A percentile compares a stretch with the other conserved stretches of the same genome.
phyloP scores from a whole-genome alignment of 2,797 vertebrate species.

The Lacerta bilineata region DNA sequence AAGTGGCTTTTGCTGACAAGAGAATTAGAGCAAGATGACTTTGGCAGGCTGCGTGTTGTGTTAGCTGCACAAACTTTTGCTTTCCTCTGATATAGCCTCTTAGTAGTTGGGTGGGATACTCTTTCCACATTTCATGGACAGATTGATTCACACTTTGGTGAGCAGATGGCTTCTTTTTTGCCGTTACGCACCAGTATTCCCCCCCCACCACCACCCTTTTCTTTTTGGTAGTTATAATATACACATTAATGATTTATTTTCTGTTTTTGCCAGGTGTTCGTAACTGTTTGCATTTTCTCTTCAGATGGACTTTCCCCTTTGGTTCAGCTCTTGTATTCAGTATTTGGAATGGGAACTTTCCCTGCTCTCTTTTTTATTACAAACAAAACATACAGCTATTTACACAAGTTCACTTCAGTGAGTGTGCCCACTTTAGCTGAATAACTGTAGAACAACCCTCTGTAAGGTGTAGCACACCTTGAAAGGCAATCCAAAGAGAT shows the following conservation, averaged over 20 bases:
- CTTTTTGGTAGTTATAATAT: constrained; percentile 18
- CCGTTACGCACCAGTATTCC: not conserved
- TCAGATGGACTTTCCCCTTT: not conserved
- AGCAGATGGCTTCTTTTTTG: constrained; percentile 39
- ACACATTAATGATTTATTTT: constrained; percentile 38
- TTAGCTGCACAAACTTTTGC: constrained; percentile 72
- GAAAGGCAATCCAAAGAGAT: not conserved
- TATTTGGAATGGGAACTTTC: constrained; percentile 19
- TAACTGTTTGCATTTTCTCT: constrained; percentile 28
- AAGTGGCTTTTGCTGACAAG: constrained; percentile 68
- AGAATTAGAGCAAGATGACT: constrained; percentile 71
- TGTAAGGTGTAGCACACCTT: not conserved
- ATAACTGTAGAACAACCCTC: not conserved
- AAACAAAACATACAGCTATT: not conserved
- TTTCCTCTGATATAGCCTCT: constrained; percentile 51
- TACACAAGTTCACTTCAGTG: not conserved
- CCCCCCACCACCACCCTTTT: not conserved
- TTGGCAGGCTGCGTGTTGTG: constrained; percentile 75
- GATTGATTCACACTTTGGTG: constrained; percentile 49
- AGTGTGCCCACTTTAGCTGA: not conserved
- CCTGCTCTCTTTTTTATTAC: not conserved
- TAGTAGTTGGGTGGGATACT: constrained; percentile 61
- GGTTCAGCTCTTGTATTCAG: not conserved
- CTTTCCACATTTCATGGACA: constrained; percentile 59
- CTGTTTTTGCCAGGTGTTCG: constrained; percentile 17